Evolutionary conservation across 2,797 vertebrate species (phyloP).

Genomic region (Microcaecilia unicolor): DNA sequence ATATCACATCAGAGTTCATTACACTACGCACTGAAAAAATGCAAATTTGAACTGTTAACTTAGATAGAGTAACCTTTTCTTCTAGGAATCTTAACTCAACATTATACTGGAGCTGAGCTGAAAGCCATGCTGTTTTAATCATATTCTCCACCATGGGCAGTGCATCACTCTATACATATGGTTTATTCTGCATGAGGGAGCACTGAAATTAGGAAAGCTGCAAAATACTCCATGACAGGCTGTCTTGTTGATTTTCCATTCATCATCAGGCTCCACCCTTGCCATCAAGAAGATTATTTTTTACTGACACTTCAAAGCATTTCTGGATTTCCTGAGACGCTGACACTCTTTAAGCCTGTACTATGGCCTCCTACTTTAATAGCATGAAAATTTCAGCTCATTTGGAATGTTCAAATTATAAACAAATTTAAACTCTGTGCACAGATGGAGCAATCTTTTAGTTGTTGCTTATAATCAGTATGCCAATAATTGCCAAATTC

Average conservation of each 20-base stretch:
- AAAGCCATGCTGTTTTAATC: background rate
- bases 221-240: background rate
- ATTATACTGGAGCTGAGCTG: background rate
- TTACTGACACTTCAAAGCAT: background rate
- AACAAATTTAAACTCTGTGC: too few relatives aligned
- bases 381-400: too few relatives aligned
- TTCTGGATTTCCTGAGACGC: background rate
- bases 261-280: background rate
- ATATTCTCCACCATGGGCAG: background rate
- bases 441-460: too few relatives aligned
- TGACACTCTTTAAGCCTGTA: background rate
- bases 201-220: background rate
- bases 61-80: background rate
- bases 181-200: too few relatives aligned
- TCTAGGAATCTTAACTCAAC: constrained; percentile 5
- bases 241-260: background rate
- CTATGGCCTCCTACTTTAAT: background rate
- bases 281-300: background rate
- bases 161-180: background rate
- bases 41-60: background rate
- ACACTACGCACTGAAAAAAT: background rate
- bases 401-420: too few relatives aligned
- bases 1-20: constrained; percentile 1
- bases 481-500: too few relatives aligned
- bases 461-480: too few relatives aligned